Base-by-base conservation (phyloP, 1,140 invertebrate species). In the Aphaenogaster rudis region DNA sequence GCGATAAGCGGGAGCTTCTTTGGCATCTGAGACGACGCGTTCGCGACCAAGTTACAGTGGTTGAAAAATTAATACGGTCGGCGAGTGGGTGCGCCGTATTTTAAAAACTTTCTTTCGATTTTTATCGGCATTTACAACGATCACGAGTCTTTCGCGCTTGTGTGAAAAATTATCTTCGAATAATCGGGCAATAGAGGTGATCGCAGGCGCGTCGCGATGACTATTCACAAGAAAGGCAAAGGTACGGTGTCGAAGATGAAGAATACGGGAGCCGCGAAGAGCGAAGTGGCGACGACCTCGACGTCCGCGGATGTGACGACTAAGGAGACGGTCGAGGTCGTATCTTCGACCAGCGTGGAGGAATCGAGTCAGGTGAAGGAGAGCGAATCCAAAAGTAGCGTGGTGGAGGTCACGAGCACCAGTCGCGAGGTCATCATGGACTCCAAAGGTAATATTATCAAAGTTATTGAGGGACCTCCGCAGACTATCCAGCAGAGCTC, bases 401-500 rank as follows among this genome's bases (percentile, higher is more conserved):
- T 89, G 39, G 76, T 92, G 17, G 94, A 94, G 89, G 89, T 93
- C 42, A 94, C 89, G 28, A 94, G 91, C 79, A 88, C 88, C 0
- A 93, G 92, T 48, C 92, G 93, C 33, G 94, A 95, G 69, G 90
- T 93, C 1, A 76, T 95, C 59, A 91, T 94, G 87, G 94, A 95
- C 52, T 92, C 94, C 0, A 93, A 93, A 67, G 95, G 94, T 7
- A 94, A 95, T 54, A 89, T 94, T 0, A 88, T 95, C 54, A 89
- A 92, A 66, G 91, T 94, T 15, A 91, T 93, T 54, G 93, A 95
- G 42, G 88, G 81, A 9, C n/a, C 85, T 1, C 89, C 93, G 7
- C 88, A 84, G 45, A 90, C 85, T 0, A 67, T 85, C 0, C 89
- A 84, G 52, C 90, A 88, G 48, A 88, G 61, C 28, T 63, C 66